phyloP scores from a whole-genome alignment of 2,888 invertebrate species.

The Dryobotodes eremita region DNA sequence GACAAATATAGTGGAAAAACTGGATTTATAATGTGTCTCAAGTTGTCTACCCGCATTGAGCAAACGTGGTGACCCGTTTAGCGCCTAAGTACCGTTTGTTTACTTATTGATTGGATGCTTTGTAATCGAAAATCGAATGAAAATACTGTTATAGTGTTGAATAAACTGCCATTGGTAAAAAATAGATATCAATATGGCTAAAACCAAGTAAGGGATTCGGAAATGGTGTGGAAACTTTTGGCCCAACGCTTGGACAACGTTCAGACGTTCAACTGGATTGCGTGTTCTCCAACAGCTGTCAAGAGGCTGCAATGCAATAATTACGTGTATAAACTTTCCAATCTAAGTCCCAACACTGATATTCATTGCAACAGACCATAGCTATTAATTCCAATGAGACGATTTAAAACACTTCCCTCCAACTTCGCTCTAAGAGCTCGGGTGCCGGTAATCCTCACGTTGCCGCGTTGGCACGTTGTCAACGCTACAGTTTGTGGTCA shows the following conservation, averaged over 20 bases:
- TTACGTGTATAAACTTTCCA: too few relatives aligned
- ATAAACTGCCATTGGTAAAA: too few relatives aligned
- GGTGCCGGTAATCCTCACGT: constrained; percentile 52
- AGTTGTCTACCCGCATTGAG: not conserved
- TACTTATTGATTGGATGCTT: not conserved
- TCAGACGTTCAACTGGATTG: not conserved
- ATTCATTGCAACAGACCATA: not conserved
- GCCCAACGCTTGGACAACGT: not conserved
- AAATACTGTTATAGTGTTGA: not conserved
- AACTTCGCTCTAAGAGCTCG: constrained; percentile 23
- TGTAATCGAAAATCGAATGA: not conserved
- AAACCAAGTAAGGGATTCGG: not conserved
- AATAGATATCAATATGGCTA: not conserved
- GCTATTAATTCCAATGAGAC: constrained; percentile 2
- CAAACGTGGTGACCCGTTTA: not conserved
- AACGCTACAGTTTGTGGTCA: constrained; percentile 55
- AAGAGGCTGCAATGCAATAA: too few relatives aligned
- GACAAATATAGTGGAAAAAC: not conserved
- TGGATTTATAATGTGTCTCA: not conserved
- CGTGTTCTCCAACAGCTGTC: not conserved
- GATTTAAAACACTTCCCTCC: constrained; percentile 51
- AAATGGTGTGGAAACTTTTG: not conserved
- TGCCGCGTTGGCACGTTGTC: constrained; percentile 63
- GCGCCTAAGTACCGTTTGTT: too few relatives aligned
- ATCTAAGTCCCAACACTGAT: not conserved